Evolutionary conservation across 2,797 vertebrate genomes (phyloP), one percentile per base, ranked within the genome.

Genomic region (Anas georgica): DNA sequence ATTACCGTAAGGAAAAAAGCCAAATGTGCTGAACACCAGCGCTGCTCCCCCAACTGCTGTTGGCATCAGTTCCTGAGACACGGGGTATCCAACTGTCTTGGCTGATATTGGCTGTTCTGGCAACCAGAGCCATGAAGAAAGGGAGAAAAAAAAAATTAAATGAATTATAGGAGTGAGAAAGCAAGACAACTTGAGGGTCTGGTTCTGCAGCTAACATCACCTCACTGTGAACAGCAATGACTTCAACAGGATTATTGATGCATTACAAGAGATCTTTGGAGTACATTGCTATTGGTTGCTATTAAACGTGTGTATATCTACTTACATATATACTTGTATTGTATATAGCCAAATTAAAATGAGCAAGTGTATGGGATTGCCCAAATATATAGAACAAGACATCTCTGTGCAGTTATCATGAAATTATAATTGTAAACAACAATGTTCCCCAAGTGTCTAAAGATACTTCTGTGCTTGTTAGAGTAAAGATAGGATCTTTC

Each of bases 1-100:
- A 97, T 97, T 95, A 91, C 54, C 26, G 73, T 82, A 52, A 93
- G 83, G 90, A 95, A 92, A 90, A 67, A 76, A 95, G 94, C 92
- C 95, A 96, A 94, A 75, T 88, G 48, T 43, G 75, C 92, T 88
- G 78, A 89, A 78, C 72, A 79, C 58, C 73, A 93, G 72, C 16
- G 60, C 72, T 88, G 46, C 26, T 72, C 50, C 39, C 73, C n/a
- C 70, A 91, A 12, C 83, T 91, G 87, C 68, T 83, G 54, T 35
- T 97, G 96, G 96, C 95, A 96, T 88, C 74, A 78, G 83, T 46
- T 91, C 80, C 86, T 46, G 64, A 72, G 41, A 75, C 56, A 15
- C 0, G 1, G 46, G 41, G 29, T 43, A 96, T 93, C 96, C 89
- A 95, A 95, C 67, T 67, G 55, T 86, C 75, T 90, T 95, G 86